Evolutionary conservation across 1,140 invertebrate genomes (phyloP).

Genomic region (Hydropsyche tenuis): DNA sequence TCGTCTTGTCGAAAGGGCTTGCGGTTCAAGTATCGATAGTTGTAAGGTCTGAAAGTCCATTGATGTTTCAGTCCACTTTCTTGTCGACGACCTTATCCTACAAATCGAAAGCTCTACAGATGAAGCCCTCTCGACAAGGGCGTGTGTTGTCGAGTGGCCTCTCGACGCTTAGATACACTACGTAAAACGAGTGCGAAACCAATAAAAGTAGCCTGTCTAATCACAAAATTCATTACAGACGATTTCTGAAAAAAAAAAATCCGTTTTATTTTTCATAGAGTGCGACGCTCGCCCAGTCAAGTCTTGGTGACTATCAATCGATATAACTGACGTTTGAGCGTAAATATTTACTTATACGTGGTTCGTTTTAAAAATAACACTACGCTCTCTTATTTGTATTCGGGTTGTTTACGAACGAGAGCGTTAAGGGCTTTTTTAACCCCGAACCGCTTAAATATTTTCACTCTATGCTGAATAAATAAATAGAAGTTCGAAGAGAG

Average conservation of each 20-base stretch:
- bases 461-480: neutral
- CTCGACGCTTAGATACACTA: slow-evolving; percentile 24
- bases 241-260: no score
- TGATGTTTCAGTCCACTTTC: slow-evolving; percentile 17
- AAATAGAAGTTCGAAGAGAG: neutral
- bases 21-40: slow-evolving; percentile 5
- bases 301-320: slow-evolving; percentile 31
- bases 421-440: slow-evolving; percentile 4
- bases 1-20: neutral
- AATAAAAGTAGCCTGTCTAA: slow-evolving; percentile 5
- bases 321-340: neutral
- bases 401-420: neutral
- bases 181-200: slow-evolving; percentile 6
- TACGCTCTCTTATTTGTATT: slow-evolving; percentile 15
- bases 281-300: neutral
- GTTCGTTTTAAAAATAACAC: slow-evolving; percentile 29
- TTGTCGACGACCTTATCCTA: slow-evolving; percentile 22
- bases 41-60: slow-evolving; percentile 7
- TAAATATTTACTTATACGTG: slow-evolving; percentile 31
- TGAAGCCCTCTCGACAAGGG: slow-evolving; percentile 23
- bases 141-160: slow-evolving; percentile 19
- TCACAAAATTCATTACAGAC: neutral
- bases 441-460: neutral
- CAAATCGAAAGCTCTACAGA: slow-evolving; percentile 27
- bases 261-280: no score